phyloP scores from a whole-genome alignment of 2,888 invertebrate genomes.

The Brenthis hecate region DNA sequence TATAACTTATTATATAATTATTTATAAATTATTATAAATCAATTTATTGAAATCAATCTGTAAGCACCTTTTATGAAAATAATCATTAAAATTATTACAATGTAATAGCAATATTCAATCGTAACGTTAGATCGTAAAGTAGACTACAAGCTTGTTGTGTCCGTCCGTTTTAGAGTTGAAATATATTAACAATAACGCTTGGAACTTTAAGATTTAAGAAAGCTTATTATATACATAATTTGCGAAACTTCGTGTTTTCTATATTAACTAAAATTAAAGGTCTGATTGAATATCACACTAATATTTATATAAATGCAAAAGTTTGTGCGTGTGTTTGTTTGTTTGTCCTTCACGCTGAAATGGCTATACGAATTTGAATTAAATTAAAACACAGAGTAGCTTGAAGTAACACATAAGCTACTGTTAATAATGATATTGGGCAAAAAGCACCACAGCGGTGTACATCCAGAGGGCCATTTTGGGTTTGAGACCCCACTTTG shows the following conservation, averaged over 20 bases:
- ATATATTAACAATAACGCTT: slow-evolving; percentile 52
- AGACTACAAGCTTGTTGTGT: slow-evolving; percentile 43
- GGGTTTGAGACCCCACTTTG: too few relatives aligned
- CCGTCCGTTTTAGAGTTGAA: slow-evolving; percentile 48
- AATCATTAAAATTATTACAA: slow-evolving; percentile 8
- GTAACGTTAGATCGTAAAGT: slow-evolving; percentile 29
- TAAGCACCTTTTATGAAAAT: slow-evolving; percentile 13
- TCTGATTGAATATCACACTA: not conserved
- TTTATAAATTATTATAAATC: too few relatives aligned
- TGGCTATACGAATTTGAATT: too few relatives aligned
- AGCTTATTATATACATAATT: not conserved
- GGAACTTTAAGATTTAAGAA: slow-evolving; percentile 8
- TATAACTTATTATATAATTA: too few relatives aligned
- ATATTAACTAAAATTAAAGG: not conserved
- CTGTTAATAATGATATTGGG: too few relatives aligned
- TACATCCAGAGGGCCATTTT: too few relatives aligned
- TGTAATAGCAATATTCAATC: slow-evolving; percentile 3
- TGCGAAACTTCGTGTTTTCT: not conserved
- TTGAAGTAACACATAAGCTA: too few relatives aligned
- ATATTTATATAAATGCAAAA: too few relatives aligned
- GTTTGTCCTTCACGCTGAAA: too few relatives aligned
- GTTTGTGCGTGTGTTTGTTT: too few relatives aligned
- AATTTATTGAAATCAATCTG: not conserved
- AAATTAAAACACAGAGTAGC: too few relatives aligned
- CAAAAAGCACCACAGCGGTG: too few relatives aligned